A percentile compares a stretch with the other conserved stretches of the same genome.
Evolutionary conservation across 2,113 vertebrate species (phyloP).

Genomic region (Pseudopipra pipra): DNA sequence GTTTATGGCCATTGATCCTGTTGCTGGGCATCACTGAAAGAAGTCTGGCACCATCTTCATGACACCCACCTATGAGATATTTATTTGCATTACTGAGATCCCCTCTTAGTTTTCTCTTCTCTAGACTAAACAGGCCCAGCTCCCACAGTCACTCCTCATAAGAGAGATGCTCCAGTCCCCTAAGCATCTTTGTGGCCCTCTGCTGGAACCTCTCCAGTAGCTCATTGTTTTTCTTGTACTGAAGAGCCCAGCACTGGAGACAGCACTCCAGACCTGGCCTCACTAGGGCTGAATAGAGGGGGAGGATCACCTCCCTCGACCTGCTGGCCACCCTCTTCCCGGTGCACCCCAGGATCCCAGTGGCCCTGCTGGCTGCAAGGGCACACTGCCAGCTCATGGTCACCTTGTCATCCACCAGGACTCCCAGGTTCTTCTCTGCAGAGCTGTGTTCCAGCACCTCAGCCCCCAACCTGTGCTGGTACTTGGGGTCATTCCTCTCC

Average conservation of each 20-base stretch:
- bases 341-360: not conserved
- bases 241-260: not conserved
- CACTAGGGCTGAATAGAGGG: not conserved
- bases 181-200: accelerated
- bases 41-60: not conserved
- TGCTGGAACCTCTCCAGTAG: not conserved
- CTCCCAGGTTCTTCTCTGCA: not conserved
- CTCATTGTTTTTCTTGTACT: not conserved
- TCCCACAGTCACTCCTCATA: not conserved
- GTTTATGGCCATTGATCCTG: not conserved
- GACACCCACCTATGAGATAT: not conserved
- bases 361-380: not conserved
- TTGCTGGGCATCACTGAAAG: not conserved
- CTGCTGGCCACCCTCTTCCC: not conserved
- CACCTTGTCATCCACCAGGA: not conserved
- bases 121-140: not conserved
- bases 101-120: not conserved
- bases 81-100: not conserved
- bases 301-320: not conserved
- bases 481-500: not conserved
- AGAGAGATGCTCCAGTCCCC: not conserved
- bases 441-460: not conserved
- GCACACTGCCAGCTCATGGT: not conserved
- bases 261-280: not conserved
- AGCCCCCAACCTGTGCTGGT: not conserved